A percentile compares a stretch with the other conserved stretches of the same genome.
These are phyloP conservation scores for Stercorarius parasiticus DNA, from an alignment of 2,113 vertebrate genomes.

Conservation along the genomic window DNA sequence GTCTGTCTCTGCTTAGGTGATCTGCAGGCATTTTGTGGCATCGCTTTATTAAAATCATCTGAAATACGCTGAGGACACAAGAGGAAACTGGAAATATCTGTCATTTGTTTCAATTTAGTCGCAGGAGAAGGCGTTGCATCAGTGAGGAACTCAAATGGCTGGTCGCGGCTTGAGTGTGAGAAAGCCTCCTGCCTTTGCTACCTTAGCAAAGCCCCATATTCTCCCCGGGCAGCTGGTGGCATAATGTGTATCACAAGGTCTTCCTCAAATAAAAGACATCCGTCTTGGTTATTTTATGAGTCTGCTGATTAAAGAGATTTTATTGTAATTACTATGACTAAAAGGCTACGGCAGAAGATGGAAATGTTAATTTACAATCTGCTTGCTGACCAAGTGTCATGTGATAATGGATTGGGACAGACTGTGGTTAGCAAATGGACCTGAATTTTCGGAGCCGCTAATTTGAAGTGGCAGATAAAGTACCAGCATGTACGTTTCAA, in stretches of 20 bases:
- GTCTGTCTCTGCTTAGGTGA: slow-evolving; percentile 46
- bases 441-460: neutral
- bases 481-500: neutral
- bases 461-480: slow-evolving; percentile 40
- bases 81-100: neutral
- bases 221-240: slow-evolving; percentile 21
- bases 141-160: neutral
- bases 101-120: neutral
- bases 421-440: slow-evolving; percentile 31
- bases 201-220: neutral
- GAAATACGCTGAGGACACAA: neutral
- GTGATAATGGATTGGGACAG: slow-evolving; percentile 60
- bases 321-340: slow-evolving; percentile 57
- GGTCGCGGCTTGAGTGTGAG: neutral
- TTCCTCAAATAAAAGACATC: slow-evolving; percentile 63
- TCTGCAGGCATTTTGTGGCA: slow-evolving; percentile 9
- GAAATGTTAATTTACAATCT: slow-evolving; percentile 70
- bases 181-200: neutral
- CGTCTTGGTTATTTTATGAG: slow-evolving; percentile 63
- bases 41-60: neutral
- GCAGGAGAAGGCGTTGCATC: neutral
- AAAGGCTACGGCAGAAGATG: slow-evolving; percentile 49
- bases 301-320: slow-evolving; percentile 63
- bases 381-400: slow-evolving; percentile 60
- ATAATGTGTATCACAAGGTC: slow-evolving; percentile 38